Conservation (phyloP, 2,113 vertebrate species). For the Grammomys dolichurus region DNA sequence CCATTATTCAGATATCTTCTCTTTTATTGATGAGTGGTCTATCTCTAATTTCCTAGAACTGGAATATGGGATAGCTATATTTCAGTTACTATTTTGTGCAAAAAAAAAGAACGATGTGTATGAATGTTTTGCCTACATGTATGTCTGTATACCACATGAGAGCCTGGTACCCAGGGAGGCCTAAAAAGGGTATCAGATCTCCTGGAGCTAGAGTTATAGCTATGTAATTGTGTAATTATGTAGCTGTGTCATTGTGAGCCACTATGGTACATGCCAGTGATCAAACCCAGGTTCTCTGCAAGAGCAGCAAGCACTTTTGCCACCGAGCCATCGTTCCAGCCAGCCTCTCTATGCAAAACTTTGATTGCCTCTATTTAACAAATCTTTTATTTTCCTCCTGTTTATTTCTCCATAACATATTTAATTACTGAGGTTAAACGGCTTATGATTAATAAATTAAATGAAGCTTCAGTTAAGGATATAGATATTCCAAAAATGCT, state of each 20-base stretch:
- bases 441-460: not conserved
- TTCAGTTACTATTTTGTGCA: not conserved
- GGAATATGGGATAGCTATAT: not conserved
- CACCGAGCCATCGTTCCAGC: not conserved
- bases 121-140: not conserved
- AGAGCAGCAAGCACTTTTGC: not conserved
- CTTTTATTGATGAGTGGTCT: not conserved
- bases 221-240: no score
- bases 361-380: not conserved
- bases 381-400: not conserved
- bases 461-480: not conserved
- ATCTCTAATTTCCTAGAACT: not conserved
- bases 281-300: not conserved
- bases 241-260: not conserved
- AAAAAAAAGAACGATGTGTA: not conserved
- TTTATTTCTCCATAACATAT: not conserved
- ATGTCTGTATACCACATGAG: not conserved
- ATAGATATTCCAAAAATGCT: not conserved
- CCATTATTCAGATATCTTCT: not conserved
- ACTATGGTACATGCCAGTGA: not conserved
- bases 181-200: not conserved
- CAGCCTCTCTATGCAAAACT: not conserved
- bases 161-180: not conserved
- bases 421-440: not conserved
- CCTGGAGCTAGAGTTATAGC: not conserved